A percentile compares a stretch with the other conserved stretches of the same genome.
Evolutionary conservation across 2,797 vertebrate species (phyloP).

Genomic region (Chelmon rostratus): DNA sequence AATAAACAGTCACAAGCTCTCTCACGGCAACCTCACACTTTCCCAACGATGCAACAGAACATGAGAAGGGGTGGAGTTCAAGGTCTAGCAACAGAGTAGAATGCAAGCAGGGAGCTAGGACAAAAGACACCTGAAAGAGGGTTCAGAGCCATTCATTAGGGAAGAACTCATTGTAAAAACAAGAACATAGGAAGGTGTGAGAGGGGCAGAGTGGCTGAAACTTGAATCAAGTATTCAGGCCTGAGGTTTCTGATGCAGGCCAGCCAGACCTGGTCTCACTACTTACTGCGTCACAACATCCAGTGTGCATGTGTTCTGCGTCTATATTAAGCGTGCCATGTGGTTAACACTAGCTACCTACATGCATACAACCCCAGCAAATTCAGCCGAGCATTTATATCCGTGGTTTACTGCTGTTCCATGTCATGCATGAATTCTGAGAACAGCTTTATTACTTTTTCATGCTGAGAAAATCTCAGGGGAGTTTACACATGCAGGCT

Average conservation of each 20-base stretch:
- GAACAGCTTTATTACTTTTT: slow-evolving; percentile 38
- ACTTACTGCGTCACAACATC: background rate
- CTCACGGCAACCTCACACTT: slow-evolving; percentile 57
- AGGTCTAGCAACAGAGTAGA: slow-evolving; percentile 64
- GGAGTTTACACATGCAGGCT: background rate
- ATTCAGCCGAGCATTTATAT: background rate
- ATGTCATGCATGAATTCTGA: slow-evolving; percentile 47
- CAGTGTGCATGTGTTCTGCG: background rate
- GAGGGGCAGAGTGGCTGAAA: slow-evolving; percentile 54
- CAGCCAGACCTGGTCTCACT: slow-evolving; percentile 2
- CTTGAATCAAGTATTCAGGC: slow-evolving; percentile 31
- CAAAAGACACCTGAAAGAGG: slow-evolving; percentile 70
- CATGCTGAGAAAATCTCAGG: slow-evolving; percentile 4
- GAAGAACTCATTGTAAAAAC: slow-evolving; percentile 49
- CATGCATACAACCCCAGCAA: background rate
- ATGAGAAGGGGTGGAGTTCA: slow-evolving; percentile 82
- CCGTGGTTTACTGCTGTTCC: slow-evolving; percentile 11
- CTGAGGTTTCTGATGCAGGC: slow-evolving; percentile 23
- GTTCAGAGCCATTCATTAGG: slow-evolving; percentile 79
- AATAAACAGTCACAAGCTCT: slow-evolving; percentile 42
- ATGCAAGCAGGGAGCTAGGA: slow-evolving; percentile 70
- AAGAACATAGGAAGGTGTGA: slow-evolving; percentile 59
- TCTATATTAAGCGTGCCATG: background rate
- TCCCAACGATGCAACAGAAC: slow-evolving; percentile 67
- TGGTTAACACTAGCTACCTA: slow-evolving; percentile 44